A percentile compares a stretch with the other conserved stretches of the same genome.
phyloP scores from a whole-genome alignment of 2,888 invertebrate species.

The Acrobeloides nanus region DNA sequence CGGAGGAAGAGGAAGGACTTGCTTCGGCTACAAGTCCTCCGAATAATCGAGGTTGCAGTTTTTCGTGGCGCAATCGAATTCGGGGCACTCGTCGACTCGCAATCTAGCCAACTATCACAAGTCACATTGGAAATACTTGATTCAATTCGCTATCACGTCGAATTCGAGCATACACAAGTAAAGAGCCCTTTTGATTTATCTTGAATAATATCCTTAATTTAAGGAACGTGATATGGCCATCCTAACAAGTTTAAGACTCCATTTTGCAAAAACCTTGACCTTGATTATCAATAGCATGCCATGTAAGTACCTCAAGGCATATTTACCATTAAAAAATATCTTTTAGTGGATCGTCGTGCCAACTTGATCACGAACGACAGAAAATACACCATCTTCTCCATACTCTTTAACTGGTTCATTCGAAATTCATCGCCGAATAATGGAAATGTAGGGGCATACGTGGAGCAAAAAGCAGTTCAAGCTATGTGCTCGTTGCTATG shows the following conservation, averaged over 20 bases:
- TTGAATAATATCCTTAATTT: neutral
- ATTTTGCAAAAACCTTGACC: conserved; percentile 85
- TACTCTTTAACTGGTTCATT: conserved; percentile 91
- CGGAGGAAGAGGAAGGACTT: conserved; percentile 82
- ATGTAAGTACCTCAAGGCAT: too few species aligned
- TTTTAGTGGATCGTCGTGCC: conserved; percentile 75
- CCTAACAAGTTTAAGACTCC: conserved; percentile 78
- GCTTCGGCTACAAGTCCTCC: conserved; percentile 78
- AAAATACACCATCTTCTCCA: conserved; percentile 75
- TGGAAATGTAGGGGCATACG: conserved; percentile 49
- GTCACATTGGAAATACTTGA: conserved; percentile 89
- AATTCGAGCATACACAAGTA: conserved; percentile 64
- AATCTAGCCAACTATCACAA: conserved; percentile 74
- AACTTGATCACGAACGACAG: conserved; percentile 78
- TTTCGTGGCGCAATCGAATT: conserved; percentile 37
- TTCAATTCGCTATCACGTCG: conserved; percentile 79
- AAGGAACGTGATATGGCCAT: conserved; percentile 79
- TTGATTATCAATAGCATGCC: conserved; percentile 88
- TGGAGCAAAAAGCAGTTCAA: conserved; percentile 62
- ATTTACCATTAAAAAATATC: too few species aligned
- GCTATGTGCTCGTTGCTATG: conserved; percentile 92
- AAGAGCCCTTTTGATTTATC: neutral
- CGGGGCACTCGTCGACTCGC: conserved; percentile 73
- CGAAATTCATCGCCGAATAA: too few species aligned
- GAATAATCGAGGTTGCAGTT: conserved; percentile 75